A percentile compares a stretch with the other conserved stretches of the same genome.
Conservation (phyloP, 1,140 invertebrate genomes). For the Physella acuta region DNA sequence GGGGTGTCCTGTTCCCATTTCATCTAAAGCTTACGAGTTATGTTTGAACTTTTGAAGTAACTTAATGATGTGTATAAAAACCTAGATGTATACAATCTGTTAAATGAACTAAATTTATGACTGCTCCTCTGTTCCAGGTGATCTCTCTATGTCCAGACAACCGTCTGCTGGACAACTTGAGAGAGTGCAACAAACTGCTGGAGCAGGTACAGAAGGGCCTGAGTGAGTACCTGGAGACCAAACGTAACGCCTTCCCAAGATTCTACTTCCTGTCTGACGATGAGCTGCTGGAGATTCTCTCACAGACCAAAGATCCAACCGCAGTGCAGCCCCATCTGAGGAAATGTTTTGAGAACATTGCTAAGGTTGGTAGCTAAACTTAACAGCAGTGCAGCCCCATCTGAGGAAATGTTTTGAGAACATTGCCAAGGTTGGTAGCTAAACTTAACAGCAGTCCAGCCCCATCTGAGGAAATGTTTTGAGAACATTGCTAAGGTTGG, state of each 20-base stretch:
- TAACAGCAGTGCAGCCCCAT: constrained; percentile 78
- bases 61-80: too few relatives aligned
- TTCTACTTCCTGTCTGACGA: constrained; percentile 89
- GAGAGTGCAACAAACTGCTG: constrained; percentile 70
- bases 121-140: constrained; percentile 44
- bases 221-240: constrained; percentile 79
- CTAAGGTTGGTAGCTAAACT: constrained; percentile 67
- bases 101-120: too few relatives aligned
- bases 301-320: constrained; percentile 78
- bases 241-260: constrained; percentile 76
- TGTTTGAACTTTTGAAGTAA: too few relatives aligned
- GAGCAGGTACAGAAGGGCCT: constrained; percentile 74
- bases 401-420: constrained; percentile 80
- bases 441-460: constrained; percentile 78
- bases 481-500: constrained; percentile 73
- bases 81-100: too few relatives aligned
- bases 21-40: too few relatives aligned
- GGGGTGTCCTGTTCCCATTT: too few relatives aligned
- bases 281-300: constrained; percentile 81
- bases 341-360: constrained; percentile 80
- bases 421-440: constrained; percentile 70
- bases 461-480: constrained; percentile 78
- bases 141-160: constrained; percentile 61
- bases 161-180: constrained; percentile 69
- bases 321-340: constrained; percentile 77